A percentile compares a stretch with the other conserved stretches of the same genome.
These are phyloP conservation scores for Salticus scenicus DNA, from an alignment of 2,888 invertebrate species.

Conservation along the genomic window DNA sequence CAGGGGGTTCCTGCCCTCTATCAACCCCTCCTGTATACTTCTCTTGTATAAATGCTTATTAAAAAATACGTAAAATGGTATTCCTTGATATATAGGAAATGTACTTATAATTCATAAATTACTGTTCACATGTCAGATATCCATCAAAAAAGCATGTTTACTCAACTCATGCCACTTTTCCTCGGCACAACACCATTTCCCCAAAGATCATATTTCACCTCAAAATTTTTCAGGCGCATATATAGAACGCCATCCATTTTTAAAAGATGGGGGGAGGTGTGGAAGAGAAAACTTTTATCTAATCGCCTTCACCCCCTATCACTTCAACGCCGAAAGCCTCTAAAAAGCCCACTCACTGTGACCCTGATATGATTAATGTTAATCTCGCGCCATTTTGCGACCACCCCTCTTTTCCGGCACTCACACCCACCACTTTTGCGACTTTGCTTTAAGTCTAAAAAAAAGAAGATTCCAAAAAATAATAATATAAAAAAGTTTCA, in stretches of 20 bases:
- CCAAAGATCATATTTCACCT: slow-evolving; percentile 62
- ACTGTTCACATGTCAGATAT: no score
- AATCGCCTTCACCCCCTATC: slow-evolving; percentile 66
- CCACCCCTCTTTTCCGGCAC: slow-evolving; percentile 1
- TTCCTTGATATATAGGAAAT: no score
- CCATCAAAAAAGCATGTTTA: slow-evolving; percentile 7
- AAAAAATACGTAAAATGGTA: no score
- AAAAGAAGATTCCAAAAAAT: slow-evolving; percentile 33
- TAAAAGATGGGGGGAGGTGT: background rate
- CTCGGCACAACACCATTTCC: slow-evolving; percentile 24
- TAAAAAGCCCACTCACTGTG: slow-evolving; percentile 64
- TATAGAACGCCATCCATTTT: slow-evolving; percentile 69
- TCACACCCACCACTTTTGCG: slow-evolving; percentile 32
- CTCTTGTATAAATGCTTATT: no score
- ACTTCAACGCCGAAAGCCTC: slow-evolving; percentile 52
- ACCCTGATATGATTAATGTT: slow-evolving; percentile 71
- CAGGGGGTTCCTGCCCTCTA: no score
- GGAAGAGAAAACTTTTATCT: slow-evolving; percentile 37
- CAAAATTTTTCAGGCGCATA: slow-evolving; percentile 67
- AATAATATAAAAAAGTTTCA: slow-evolving; percentile 39
- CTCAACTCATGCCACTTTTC: slow-evolving; percentile 18
- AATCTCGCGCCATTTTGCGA: slow-evolving; percentile 50
- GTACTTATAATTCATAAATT: no score
- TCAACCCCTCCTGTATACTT: no score
- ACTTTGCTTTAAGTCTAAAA: slow-evolving; percentile 47